Conservation (phyloP, 2,797 vertebrate species). For the Tapirus indicus region DNA sequence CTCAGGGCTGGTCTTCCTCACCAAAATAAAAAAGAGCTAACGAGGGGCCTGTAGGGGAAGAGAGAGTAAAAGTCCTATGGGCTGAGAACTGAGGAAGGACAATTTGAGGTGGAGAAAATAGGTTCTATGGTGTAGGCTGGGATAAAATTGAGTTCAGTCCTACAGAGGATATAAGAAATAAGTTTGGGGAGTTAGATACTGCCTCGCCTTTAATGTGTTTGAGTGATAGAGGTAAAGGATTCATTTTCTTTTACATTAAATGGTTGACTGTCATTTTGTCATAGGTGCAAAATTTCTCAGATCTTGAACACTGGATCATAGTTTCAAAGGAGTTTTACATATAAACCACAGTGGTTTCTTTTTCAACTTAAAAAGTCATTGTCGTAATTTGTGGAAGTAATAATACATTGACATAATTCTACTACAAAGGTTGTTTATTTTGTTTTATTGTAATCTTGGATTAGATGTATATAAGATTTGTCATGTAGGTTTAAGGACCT, state of each 20-base stretch:
- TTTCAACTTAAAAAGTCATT: constrained; percentile 5
- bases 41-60: not conserved
- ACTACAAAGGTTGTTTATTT: not conserved
- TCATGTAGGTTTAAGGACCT: not conserved
- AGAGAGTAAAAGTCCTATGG: not conserved
- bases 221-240: not conserved
- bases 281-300: not conserved
- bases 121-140: not conserved
- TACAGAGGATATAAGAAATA: not conserved
- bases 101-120: not conserved
- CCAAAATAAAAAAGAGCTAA: not conserved
- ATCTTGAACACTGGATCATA: not conserved
- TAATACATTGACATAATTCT: not conserved
- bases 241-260: constrained; percentile 20
- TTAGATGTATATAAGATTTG: not conserved
- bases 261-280: not conserved
- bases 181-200: not conserved
- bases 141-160: not conserved
- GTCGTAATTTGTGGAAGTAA: not conserved
- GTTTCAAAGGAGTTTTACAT: not conserved
- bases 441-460: not conserved
- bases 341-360: not conserved
- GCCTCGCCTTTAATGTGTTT: not conserved
- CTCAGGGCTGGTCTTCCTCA: too few relatives aligned
- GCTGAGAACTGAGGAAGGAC: not conserved